Evolutionary conservation across 2,113 vertebrate genomes (phyloP).

Genomic region (Antigone vipio): DNA sequence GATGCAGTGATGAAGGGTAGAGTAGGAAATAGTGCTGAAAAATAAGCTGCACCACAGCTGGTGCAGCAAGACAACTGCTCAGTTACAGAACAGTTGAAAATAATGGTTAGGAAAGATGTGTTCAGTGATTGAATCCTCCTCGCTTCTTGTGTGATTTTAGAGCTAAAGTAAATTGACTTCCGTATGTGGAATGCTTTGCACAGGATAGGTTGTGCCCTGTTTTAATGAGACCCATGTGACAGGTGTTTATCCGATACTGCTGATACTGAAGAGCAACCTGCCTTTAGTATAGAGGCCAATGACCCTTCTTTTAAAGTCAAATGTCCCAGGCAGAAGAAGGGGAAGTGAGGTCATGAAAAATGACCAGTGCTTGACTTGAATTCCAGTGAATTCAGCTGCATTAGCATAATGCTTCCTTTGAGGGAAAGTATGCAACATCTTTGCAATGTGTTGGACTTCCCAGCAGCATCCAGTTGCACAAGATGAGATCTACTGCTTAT

Average conservation of each 20-base stretch:
- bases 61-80: background rate
- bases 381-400: background rate
- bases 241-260: background rate
- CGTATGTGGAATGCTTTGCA: background rate
- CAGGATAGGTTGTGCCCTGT: background rate
- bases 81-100: background rate
- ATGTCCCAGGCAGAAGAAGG: background rate
- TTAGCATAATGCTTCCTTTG: background rate
- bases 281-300: background rate
- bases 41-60: background rate
- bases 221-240: background rate
- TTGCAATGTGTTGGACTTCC: background rate
- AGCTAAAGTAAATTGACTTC: background rate
- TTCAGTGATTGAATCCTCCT: background rate
- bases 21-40: background rate
- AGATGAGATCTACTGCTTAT: background rate
- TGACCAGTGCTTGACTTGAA: background rate
- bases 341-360: background rate
- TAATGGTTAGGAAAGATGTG: background rate
- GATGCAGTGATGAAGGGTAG: background rate
- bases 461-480: background rate
- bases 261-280: background rate
- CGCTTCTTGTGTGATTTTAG: background rate
- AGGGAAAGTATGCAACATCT: background rate
- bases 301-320: background rate